Evolutionary conservation across 2,888 invertebrate genomes (phyloP).

Genomic region (Tetropium fuscum): DNA sequence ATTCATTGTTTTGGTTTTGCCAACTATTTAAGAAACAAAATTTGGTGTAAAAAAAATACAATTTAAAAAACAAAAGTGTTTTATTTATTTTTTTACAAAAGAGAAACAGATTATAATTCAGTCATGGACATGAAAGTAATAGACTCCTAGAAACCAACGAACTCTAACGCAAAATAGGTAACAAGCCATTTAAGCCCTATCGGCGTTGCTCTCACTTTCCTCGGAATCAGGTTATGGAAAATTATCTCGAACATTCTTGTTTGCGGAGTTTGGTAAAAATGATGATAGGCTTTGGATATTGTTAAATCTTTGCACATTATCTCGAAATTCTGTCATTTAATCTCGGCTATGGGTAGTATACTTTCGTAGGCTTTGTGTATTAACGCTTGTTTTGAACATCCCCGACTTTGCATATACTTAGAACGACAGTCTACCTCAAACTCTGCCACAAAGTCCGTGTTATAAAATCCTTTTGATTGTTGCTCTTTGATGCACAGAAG

Average conservation of each 20-base stretch:
- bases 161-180: too few relatives aligned
- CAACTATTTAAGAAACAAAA: background rate
- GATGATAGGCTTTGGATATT: background rate
- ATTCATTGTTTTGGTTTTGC: background rate
- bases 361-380: background rate
- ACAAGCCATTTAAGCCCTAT: background rate
- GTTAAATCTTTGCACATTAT: background rate
- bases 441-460: slow-evolving; percentile 29
- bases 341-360: background rate
- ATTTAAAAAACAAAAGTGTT: background rate
- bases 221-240: background rate
- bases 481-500: slow-evolving; percentile 29
- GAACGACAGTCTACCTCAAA: slow-evolving; percentile 6
- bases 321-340: background rate
- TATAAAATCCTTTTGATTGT: slow-evolving; percentile 33
- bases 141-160: background rate
- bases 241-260: slow-evolving; percentile 1
- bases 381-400: background rate
- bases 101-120: background rate
- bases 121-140: too few relatives aligned
- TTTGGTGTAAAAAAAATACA: background rate
- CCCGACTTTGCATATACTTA: background rate
- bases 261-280: background rate
- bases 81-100: background rate
- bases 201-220: background rate